Evolutionary conservation across 2,113 vertebrate genomes (phyloP), one percentile per base, ranked within the genome.

Genomic region (Rhea americana): DNA sequence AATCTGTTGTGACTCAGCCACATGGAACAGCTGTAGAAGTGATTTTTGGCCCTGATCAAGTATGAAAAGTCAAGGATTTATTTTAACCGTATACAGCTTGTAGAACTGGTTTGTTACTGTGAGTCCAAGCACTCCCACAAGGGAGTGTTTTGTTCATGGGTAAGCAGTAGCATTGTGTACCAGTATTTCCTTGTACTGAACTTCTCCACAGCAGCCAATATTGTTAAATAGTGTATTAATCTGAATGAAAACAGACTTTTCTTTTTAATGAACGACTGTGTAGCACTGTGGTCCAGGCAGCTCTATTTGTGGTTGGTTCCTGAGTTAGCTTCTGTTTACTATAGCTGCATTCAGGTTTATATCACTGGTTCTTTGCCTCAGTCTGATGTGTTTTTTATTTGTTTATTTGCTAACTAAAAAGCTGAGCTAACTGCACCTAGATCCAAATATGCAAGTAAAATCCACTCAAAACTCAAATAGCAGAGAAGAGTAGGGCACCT

Each of bases 1-100:
- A 91, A 58, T 89, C 65, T 80, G 30, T 43, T 92, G 24, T 95
- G 78, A 87, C 56, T 93, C 85, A 94, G 68, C 0, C 8, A 55
- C 37, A 35, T 22, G 79, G 75, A 95, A 85, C 89, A 80, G 59
- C 82, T 96, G 87, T 85, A 96, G 82, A 93, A 95, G 66, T 41
- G 55, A 56, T 85, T 95, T 96, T 94, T 92, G 85, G 70, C 82
- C 63, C 87, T 71, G 26, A 71, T 85, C 63, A 56, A 91, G 26
- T 79, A 39, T 70, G 58, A 90, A 47, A 51, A 58, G 24, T 51
- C 2, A 6, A 63, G 32, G 26, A 67, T 87, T 94, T 92, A 77
- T 87, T 78, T 89, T 76, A 73, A 51, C 47, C n/a, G 20, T 59
- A 63, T 85, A 53, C 32, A 78, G 11, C 43, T 92, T 59, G 56